Base-by-base conservation (phyloP, 2,113 vertebrate species). In the Aptenodytes patagonicus region DNA sequence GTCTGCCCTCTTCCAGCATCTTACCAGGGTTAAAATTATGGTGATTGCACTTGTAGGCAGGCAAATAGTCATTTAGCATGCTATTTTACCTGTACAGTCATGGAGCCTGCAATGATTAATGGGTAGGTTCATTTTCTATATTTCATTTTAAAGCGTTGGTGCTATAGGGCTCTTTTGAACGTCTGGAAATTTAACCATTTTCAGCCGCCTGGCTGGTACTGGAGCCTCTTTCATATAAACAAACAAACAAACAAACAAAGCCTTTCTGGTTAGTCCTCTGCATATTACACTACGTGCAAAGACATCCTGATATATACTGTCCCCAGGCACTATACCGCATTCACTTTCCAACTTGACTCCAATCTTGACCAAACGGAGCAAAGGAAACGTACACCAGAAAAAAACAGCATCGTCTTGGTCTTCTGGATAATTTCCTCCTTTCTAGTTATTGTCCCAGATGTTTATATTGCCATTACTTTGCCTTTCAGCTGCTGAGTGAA, bases 1-100 rank as follows among this genome's bases (percentile, higher is more conserved):
- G 16, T 77, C 51, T 80, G 36, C 22, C 38, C 54, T 90, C 62
- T 60, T 89, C 58, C 55, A 93, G 79, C 47, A 83, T 46, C 54
- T 86, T 80, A 88, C 22, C 55, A 66, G 54, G 49, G 62, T 86
- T 94, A 90, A 83, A 97, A 95, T 94, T 90, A 93, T 25, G 46
- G 62, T 86, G 54, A 71, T 51, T 92, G 86, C 68, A 89, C 22
- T 83, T 78, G 47, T 38, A 96, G 68, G 64, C 54, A 73, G 44
- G 54, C 62, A 96, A 83, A 94, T 21, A 83, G 38, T 88, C 36
- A 73, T 73, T 91, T 92, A 81, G 64, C 12, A 2, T 81, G 55
- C n/a, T 86, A 77, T 81, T 93, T 93, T 54, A 81, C 73, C 60
- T 54, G 54, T 49, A 29, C 26, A 86, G 72, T 62, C 86, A 65